Evolutionary conservation across 1,140 invertebrate genomes (phyloP).

Genomic region (Heliconius hermathena): DNA sequence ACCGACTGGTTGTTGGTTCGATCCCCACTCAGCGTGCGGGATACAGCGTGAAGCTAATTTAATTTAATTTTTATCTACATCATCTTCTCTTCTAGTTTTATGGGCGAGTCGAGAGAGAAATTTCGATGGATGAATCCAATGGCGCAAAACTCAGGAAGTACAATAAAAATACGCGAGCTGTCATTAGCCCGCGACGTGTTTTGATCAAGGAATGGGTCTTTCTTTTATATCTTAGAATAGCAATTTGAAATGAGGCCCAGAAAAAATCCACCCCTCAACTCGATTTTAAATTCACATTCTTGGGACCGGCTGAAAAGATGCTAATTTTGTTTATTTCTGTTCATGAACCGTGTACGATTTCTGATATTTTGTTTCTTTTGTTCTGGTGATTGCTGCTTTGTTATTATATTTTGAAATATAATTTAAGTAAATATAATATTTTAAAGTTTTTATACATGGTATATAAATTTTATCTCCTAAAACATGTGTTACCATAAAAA

Average conservation of each 20-base stretch:
- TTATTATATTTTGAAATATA: not conserved
- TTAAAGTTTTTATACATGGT: too few relatives aligned
- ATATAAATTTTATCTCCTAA: too few relatives aligned
- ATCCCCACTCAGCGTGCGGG: too few relatives aligned
- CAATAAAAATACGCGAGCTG: conserved; percentile 71
- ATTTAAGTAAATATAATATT: not conserved
- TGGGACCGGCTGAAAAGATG: not conserved
- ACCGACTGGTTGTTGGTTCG: too few relatives aligned
- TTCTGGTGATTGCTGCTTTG: not conserved
- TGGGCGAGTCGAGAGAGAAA: conserved; percentile 55
- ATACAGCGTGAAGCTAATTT: too few relatives aligned
- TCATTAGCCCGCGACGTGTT: conserved; percentile 76
- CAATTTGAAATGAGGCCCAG: conserved; percentile 64
- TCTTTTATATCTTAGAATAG: conserved; percentile 49
- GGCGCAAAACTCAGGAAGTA: conserved; percentile 60
- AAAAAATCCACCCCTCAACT: conserved; percentile 52
- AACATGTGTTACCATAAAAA: too few relatives aligned
- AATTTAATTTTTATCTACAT: too few relatives aligned
- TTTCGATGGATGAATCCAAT: conserved; percentile 65
- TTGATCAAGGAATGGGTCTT: conserved; percentile 61
- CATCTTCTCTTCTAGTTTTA: conserved; percentile 58
- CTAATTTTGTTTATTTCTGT: conserved; percentile 25
- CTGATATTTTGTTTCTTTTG: not conserved
- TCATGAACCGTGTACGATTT: not conserved
- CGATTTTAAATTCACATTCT: conserved; percentile 52